Evolutionary conservation across 2,888 invertebrate species (phyloP), one percentile per base, ranked within the genome.

Genomic region (Lepidocyrtoides sp.): DNA sequence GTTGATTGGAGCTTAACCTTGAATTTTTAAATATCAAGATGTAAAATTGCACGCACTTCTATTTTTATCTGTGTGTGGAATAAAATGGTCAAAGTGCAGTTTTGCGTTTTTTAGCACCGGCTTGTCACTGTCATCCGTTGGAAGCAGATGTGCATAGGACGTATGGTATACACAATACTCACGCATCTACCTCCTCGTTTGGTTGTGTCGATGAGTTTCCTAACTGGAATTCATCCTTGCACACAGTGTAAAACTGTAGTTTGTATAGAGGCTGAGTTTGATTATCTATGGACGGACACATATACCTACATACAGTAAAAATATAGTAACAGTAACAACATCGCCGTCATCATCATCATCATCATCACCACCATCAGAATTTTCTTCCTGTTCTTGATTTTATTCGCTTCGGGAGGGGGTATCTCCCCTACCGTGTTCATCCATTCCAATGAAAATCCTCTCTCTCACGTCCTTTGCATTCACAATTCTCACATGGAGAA

Each of bases 331-430:
- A 85, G 36, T 69, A 69, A 44, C 41, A 69, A 69, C 26, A 63
- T 84, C 63, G 14, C 17, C 60, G 14, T 29, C 60, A 23, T 44
- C 75, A 63, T 79, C 88, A 54, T 48, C 69, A 84, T 29, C 60
- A n/a, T 29, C 75, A 63, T 66, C 88, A 54, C 66, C 69, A 84
- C 86, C 86, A 91, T 91, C 91, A 91, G 51, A 91, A 91, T 91
- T 91, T 89, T 92, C 93, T 92, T 94, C 93, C 94, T 93, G 93
- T 93, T 93, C 93, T 94, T 94, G 94, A 94, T 94, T 94, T 94
- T 94, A 94, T 94, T 94, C 94, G 94, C 94, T 94, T 94, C 92
- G 54, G 93, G 93, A 93, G 94, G 94, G 94, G 94, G 93, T 91
- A 81, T 91, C 92, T 92, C 93, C 93, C 94, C 93, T 92, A 91